Evolutionary conservation across 2,113 vertebrate genomes (phyloP).

Genomic region (Melanerpes formicivorus): DNA sequence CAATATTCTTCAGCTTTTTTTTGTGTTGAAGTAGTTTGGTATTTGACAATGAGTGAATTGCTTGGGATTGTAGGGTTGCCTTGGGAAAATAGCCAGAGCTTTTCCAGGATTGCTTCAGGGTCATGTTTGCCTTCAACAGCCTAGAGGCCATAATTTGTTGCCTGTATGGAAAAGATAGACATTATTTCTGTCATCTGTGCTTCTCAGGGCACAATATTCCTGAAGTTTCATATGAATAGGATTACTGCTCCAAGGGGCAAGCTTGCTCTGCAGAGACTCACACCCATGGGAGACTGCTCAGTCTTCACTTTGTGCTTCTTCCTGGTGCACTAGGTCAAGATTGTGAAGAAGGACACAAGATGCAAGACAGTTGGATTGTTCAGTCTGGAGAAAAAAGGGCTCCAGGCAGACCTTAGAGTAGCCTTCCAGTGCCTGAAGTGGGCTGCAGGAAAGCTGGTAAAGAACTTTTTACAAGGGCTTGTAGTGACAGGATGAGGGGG

Average conservation of each 20-base stretch:
- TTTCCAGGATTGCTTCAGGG: neutral
- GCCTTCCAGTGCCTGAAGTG: too few relatives aligned
- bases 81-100: neutral
- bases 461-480: too few relatives aligned
- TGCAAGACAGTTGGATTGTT: too few relatives aligned
- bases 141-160: neutral
- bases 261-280: fast-evolving
- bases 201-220: neutral
- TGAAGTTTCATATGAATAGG: neutral
- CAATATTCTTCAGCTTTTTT: neutral
- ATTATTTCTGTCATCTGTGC: neutral
- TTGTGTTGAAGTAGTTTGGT: neutral
- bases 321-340: neutral
- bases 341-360: neutral
- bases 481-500: too few relatives aligned
- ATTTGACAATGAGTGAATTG: neutral
- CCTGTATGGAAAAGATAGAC: neutral
- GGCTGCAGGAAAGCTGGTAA: too few relatives aligned
- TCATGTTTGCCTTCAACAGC: neutral
- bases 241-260: neutral
- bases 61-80: neutral
- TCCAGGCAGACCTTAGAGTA: too few relatives aligned
- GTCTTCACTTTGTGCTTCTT: neutral
- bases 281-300: neutral
- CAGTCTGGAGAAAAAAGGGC: too few relatives aligned